A percentile compares a stretch with the other conserved stretches of the same genome.
Evolutionary conservation across 2,888 invertebrate genomes (phyloP).

Genomic region (Tipula helvola): DNA sequence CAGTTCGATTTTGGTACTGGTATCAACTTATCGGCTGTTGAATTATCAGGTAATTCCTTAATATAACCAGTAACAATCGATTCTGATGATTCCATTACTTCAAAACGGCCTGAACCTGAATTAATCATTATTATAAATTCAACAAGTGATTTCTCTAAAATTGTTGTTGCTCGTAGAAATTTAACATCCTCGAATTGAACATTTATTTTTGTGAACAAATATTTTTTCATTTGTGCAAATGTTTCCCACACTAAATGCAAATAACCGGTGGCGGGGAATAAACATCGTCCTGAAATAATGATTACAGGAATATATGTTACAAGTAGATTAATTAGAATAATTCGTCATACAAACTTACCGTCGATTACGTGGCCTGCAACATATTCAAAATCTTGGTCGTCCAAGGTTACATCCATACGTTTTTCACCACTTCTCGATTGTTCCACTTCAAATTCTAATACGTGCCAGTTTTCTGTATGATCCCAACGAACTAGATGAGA

Average conservation of each 20-base stretch:
- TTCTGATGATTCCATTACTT: constrained; percentile 55
- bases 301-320: constrained; percentile 33
- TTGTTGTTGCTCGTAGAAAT: constrained; percentile 70
- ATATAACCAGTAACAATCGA: constrained; percentile 60
- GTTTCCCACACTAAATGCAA: constrained; percentile 68
- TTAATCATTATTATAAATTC: constrained; percentile 42
- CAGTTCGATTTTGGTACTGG: constrained; percentile 22
- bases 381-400: constrained; percentile 56
- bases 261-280: constrained; percentile 72
- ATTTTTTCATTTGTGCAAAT: constrained; percentile 47
- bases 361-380: constrained; percentile 74
- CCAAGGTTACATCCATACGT: constrained; percentile 43
- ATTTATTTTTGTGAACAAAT: background rate
- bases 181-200: constrained; percentile 64
- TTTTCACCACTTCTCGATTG: constrained; percentile 56
- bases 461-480: constrained; percentile 65
- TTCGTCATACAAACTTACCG: constrained; percentile 44
- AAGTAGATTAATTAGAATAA: no score
- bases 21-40: background rate
- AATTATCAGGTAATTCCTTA: constrained; percentile 37
- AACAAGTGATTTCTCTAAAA: constrained; percentile 49
- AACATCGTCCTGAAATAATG: background rate
- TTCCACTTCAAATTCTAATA: constrained; percentile 53
- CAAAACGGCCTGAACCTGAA: constrained; percentile 46
- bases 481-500: constrained; percentile 81